Conservation (phyloP, 2,113 vertebrate genomes). For the Chroicocephalus ridibundus region DNA sequence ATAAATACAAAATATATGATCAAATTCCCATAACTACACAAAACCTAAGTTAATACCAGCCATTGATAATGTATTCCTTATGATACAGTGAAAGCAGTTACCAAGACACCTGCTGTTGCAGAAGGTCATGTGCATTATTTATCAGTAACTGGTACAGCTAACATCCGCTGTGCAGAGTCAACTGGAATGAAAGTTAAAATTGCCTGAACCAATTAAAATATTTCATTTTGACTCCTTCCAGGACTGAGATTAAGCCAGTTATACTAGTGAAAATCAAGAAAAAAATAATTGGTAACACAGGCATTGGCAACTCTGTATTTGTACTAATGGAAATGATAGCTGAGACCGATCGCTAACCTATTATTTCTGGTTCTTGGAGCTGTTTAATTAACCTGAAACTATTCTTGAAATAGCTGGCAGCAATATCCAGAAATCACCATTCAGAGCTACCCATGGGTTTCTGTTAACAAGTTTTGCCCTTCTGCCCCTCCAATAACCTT, state of each 20-base stretch:
- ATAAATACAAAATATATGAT: background rate
- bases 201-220: background rate
- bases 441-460: background rate
- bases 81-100: background rate
- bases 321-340: background rate
- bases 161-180: background rate
- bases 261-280: background rate
- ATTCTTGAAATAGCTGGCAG: background rate
- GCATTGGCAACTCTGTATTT: background rate
- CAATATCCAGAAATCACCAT: background rate
- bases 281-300: fast-evolving
- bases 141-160: background rate
- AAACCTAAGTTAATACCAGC: background rate
- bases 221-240: background rate
- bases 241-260: background rate
- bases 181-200: background rate
- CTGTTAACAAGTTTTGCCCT: background rate
- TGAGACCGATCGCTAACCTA: background rate
- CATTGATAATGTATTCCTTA: background rate
- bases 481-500: background rate
- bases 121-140: background rate
- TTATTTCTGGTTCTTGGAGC: background rate
- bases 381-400: background rate
- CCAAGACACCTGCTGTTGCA: background rate
- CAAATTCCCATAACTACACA: background rate